Evolutionary conservation across 2,888 invertebrate species (phyloP), one percentile per base, ranked within the genome.

Genomic region (Falcaria lacertinaria): DNA sequence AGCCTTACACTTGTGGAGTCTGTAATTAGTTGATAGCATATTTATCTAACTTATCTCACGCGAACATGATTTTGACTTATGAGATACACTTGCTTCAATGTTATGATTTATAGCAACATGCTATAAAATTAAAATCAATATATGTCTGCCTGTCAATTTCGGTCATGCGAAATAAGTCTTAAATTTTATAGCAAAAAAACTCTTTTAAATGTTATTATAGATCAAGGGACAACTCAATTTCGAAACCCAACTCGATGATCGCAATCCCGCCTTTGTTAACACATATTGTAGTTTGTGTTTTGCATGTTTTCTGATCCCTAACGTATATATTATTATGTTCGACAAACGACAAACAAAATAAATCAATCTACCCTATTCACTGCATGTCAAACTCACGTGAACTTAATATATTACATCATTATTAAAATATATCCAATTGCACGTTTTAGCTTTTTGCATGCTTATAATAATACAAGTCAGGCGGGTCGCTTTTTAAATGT

Each of bases 221-320:
- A 22, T 37, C 4, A 8, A 36, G 41, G 19, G 37, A 45, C 28
- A 36, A 40, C 48, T 38, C 45, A 35, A 39, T 50, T 42, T 53
- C 60, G 57, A 55, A 66, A 63, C 64, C 66, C 52, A 70, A 79
- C 77, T 74, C 87, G 88, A 88, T 88, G 87, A 86, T 88, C 88
- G 88, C 88, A 88, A 76, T 86, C 88, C 87, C 88, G 86, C 85
- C 73, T 75, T 56, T 64, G 47, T 74, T 76, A 72, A 62, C 72
- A 57, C 55, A 57, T 60, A n/a, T n/a, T n/a, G n/a, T n/a, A n/a
- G n/a, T 19, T 19, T 19, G 6, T 19, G 19, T 6, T 19, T 19
- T 19, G 19, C 19, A 19, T 19, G 19, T 6, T 19, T 19, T 4
- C 19, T 19, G 19, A n/a, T n/a, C n/a, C n/a, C n/a, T n/a, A n/a